Percentiles rank a stretch among this genome's conserved stretches.
phyloP scores from a whole-genome alignment of 1,140 invertebrate species.

The Trialeurodes vaporariorum region DNA sequence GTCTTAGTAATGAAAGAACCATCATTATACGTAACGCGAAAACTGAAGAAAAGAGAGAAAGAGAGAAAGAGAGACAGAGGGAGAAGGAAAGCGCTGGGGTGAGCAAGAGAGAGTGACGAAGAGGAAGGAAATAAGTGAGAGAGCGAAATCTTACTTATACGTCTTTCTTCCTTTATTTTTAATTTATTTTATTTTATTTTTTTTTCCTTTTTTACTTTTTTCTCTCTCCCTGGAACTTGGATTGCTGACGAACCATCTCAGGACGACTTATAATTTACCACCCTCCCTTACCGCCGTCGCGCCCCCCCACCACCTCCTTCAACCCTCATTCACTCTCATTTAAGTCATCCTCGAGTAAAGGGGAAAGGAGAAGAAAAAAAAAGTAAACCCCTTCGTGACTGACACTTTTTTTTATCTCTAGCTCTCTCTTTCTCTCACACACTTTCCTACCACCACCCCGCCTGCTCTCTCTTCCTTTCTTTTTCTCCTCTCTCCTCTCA shows the following conservation, averaged over 20 bases:
- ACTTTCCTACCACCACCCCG: too few species aligned
- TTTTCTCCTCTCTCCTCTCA: background rate
- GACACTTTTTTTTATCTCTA: background rate
- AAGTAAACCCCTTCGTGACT: background rate
- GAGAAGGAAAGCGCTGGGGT: background rate
- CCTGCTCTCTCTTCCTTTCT: too few species aligned
- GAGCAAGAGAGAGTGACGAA: background rate
- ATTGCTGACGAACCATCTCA: background rate
- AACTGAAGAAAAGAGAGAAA: background rate
- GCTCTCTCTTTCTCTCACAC: too few species aligned
- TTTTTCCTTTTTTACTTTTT: background rate
- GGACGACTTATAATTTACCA: background rate
- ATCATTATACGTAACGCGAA: background rate
- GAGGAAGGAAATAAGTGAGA: too few species aligned
- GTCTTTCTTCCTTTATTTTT: slow-evolving; percentile 1
- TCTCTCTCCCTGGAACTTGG: background rate
- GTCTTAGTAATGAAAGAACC: background rate
- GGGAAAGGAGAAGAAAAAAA: background rate
- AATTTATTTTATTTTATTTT: background rate
- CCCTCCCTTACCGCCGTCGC: background rate
- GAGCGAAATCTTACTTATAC: background rate
- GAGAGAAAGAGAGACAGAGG: background rate
- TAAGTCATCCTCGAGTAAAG: background rate
- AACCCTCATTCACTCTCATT: background rate
- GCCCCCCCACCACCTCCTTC: background rate